Conservation (phyloP, 1,140 invertebrate genomes). For the Meloidogyne chitwoodi region DNA sequence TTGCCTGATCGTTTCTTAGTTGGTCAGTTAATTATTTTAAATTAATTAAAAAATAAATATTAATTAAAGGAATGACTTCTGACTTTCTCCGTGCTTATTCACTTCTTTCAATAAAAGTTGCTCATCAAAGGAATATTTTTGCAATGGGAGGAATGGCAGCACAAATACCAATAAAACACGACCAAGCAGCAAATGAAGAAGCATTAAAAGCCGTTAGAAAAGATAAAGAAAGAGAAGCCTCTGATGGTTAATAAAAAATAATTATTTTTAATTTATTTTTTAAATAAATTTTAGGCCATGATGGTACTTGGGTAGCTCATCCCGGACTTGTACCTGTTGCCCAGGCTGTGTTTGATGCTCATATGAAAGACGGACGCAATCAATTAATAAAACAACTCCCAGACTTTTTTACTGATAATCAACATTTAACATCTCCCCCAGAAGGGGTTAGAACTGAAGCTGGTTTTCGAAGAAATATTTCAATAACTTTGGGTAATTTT, state of each 20-base stretch:
- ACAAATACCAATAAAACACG: constrained; percentile 62
- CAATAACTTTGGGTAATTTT: constrained; percentile 61
- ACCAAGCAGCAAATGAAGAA: constrained; percentile 48
- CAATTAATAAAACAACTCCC: constrained; percentile 51
- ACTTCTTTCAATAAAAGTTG: constrained; percentile 67
- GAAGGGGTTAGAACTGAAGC: constrained; percentile 66
- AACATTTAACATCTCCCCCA: constrained; percentile 67
- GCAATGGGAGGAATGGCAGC: constrained; percentile 74
- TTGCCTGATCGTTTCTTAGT: constrained; percentile 69
- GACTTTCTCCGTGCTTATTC: constrained; percentile 69
- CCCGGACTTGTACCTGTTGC: constrained; percentile 65
- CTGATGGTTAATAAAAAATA: constrained; percentile 40
- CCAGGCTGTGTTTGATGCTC: constrained; percentile 65
- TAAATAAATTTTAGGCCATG: constrained; percentile 60
- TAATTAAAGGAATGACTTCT: constrained; percentile 64
- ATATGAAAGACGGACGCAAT: constrained; percentile 44
- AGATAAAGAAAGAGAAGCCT: constrained; percentile 61
- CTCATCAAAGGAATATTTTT: constrained; percentile 67
- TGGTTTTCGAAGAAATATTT: constrained; percentile 69
- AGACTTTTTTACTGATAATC: constrained; percentile 44
- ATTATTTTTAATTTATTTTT: not conserved
- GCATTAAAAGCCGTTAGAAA: constrained; percentile 51
- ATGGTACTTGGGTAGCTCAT: constrained; percentile 73
- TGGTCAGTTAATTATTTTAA: constrained; percentile 28
- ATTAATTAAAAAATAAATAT: not conserved